Evolutionary conservation across 2,113 vertebrate genomes (phyloP).

Genomic region (Calypte anna): DNA sequence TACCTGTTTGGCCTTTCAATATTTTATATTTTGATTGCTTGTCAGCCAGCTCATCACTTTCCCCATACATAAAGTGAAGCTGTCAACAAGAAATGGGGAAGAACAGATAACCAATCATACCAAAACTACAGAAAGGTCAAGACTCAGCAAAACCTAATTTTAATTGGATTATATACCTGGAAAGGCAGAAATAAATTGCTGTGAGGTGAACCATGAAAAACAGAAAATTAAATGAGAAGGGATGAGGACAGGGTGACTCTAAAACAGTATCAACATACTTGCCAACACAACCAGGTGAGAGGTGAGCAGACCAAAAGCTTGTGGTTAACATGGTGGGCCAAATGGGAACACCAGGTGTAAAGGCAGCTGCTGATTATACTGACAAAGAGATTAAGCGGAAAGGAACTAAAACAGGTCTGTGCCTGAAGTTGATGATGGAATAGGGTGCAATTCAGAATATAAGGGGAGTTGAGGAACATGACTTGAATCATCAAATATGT

Average conservation of each 20-base stretch:
- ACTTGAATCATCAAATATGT: not conserved
- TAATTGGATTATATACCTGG: conserved; percentile 28
- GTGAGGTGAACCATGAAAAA: not conserved
- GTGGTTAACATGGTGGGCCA: not conserved
- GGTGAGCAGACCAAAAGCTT: not conserved
- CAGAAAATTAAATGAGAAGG: not conserved
- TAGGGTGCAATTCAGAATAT: not conserved
- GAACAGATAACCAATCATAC: not conserved
- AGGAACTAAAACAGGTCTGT: not conserved
- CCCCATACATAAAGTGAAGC: not conserved
- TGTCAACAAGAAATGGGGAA: not conserved
- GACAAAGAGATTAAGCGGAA: not conserved
- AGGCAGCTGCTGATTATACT: not conserved
- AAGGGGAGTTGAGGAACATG: not conserved
- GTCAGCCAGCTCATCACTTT: conserved; percentile 28
- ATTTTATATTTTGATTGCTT: conserved; percentile 53
- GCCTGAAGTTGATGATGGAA: not conserved
- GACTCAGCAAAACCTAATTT: conserved; percentile 16
- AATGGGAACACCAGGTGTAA: not conserved
- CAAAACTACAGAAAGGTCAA: not conserved
- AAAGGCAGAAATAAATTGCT: conserved; percentile 4
- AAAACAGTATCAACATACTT: not conserved
- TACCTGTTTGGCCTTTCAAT: conserved; percentile 16
- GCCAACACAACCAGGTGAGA: not conserved
- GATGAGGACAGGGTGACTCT: not conserved